Evolutionary conservation across 2,888 invertebrate species (phyloP).

Genomic region (Acrobasis consociella): DNA sequence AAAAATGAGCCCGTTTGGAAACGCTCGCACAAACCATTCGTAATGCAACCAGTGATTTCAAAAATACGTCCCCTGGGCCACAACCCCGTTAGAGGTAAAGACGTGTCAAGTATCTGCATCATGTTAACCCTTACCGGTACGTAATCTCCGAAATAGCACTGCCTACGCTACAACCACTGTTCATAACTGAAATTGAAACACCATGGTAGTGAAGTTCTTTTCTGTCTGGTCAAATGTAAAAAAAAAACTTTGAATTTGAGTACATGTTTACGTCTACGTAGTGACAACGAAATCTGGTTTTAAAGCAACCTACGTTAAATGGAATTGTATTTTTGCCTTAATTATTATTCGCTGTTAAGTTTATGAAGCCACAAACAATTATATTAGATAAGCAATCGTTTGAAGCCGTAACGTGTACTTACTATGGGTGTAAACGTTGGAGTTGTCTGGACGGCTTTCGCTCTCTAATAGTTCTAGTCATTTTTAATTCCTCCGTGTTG

Average conservation of each 20-base stretch:
- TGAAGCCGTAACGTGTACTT: constrained; percentile 30
- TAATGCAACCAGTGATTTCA: too few relatives aligned
- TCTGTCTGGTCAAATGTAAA: too few relatives aligned
- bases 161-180: too few relatives aligned
- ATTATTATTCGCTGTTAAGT: background rate
- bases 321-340: background rate
- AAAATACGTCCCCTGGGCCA: too few relatives aligned
- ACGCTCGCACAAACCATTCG: too few relatives aligned
- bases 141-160: too few relatives aligned
- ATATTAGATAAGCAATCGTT: background rate
- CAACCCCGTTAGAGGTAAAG: too few relatives aligned
- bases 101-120: too few relatives aligned
- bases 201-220: too few relatives aligned
- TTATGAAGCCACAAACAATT: background rate
- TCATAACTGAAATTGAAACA: too few relatives aligned
- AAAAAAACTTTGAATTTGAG: background rate
- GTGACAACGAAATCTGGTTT: background rate
- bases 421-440: constrained; percentile 30
- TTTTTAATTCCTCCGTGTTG: constrained; percentile 75
- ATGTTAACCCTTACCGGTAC: too few relatives aligned
- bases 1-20: too few relatives aligned
- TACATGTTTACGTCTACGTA: background rate
- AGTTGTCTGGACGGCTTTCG: constrained; percentile 63
- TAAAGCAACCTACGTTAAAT: background rate
- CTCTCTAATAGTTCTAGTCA: constrained; percentile 78